Evolutionary conservation across 30 jellyfish, hydroid and myxozoan genomes (phyloP).

Genomic region (Chrysaora quinquecirrha): DNA sequence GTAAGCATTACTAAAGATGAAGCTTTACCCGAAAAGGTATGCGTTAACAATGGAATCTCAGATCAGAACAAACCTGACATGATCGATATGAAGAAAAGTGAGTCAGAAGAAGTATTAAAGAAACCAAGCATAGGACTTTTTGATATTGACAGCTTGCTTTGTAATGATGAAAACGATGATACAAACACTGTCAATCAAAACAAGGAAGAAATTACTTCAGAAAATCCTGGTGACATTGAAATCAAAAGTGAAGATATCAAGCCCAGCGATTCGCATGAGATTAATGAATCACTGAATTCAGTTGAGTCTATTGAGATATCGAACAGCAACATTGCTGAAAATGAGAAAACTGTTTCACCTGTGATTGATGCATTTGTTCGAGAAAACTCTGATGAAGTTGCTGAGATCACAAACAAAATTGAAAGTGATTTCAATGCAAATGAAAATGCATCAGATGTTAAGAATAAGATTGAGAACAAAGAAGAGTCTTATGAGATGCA

Average conservation of each 20-base stretch:
- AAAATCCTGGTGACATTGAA: neutral
- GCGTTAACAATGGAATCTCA: neutral
- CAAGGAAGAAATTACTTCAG: neutral
- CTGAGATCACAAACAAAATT: neutral
- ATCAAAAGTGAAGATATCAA: neutral
- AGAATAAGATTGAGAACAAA: neutral
- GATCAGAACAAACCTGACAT: neutral
- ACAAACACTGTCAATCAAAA: neutral
- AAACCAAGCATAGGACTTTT: constrained; percentile 4
- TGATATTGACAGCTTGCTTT: constrained; percentile 57
- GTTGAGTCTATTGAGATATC: neutral
- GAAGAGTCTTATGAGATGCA: neutral
- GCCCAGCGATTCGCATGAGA: neutral
- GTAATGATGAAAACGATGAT: constrained; percentile 12
- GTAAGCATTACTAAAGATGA: neutral
- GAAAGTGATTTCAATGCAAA: neutral
- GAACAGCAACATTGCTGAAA: neutral
- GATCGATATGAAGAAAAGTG: neutral
- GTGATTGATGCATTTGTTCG: neutral
- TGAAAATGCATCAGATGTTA: neutral
- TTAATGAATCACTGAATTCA: neutral
- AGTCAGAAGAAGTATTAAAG: neutral
- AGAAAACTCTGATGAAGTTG: neutral
- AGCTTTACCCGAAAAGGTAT: neutral
- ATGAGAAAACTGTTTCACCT: neutral